Base-by-base conservation (phyloP, 37 sponge, comb jelly and placozoan species). In the Lycopodina hypogea region DNA sequence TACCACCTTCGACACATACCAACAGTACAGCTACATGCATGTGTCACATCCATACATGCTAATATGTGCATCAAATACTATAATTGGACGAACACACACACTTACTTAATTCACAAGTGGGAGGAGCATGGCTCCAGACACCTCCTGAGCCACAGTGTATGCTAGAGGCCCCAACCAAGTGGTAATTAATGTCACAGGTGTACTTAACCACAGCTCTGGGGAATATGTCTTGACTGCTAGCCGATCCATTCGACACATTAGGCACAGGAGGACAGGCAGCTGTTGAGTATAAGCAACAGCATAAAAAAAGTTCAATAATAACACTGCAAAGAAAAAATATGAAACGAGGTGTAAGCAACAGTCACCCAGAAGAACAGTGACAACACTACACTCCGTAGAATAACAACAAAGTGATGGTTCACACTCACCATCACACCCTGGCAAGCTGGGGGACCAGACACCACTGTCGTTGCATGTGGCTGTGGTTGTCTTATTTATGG, bases 351-450 rank as follows among this genome's bases (percentile, higher is more conserved):
- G n/a, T n/a, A n/a, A n/a, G n/a, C n/a, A n/a, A n/a, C n/a, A n/a
- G n/a, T n/a, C n/a, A n/a, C n/a, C n/a, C n/a, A n/a, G n/a, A n/a
- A n/a, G n/a, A n/a, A n/a, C n/a, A n/a, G n/a, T n/a, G n/a, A n/a
- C n/a, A n/a, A n/a, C n/a, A n/a, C n/a, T n/a, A n/a, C n/a, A n/a
- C n/a, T n/a, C n/a, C n/a, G n/a, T 8, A 36, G 34, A 69, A 40
- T 69, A 34, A 40, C 33, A 34, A 23, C 36, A 33, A 23, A 38
- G 34, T n/a, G n/a, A 23, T 4, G 14, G 1, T 70, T 48, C 14
- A 39, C 29, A 38, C 71, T 58, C 53, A 83, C 84, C 61, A 7
- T 22, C 41, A 76, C 84, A 83, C 21, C 23, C 48, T 2, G 84
- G 84, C 26, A 38, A 37, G 30, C 40, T 28, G 22, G 77, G 84